These are phyloP conservation scores for Conopomorpha cramerella DNA, from an alignment of 1,140 invertebrate genomes.

Conservation along the genomic window DNA sequence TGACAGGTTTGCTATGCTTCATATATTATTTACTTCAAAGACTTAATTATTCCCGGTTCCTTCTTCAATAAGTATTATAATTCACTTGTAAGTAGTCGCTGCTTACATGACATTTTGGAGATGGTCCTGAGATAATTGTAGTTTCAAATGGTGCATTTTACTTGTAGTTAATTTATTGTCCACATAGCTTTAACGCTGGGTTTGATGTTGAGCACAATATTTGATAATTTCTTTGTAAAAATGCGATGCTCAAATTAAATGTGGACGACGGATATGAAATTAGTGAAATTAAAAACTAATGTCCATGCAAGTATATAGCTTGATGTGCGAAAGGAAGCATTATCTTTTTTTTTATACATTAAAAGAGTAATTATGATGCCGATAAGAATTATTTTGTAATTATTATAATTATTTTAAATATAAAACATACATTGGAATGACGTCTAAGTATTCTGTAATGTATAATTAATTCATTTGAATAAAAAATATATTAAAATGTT, in stretches of 20 bases:
- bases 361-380: conserved; percentile 37
- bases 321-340: conserved; percentile 31
- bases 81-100: not conserved
- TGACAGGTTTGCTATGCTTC: conserved; percentile 5
- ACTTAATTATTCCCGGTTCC: not conserved
- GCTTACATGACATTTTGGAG: conserved; percentile 15
- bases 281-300: conserved; percentile 22
- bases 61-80: not conserved
- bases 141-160: conserved; percentile 53
- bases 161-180: conserved; percentile 53
- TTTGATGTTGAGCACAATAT: conserved; percentile 45
- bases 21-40: not conserved
- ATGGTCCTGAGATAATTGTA: conserved; percentile 14
- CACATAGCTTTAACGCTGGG: conserved; percentile 47
- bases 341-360: conserved; percentile 31
- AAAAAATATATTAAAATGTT: conserved; percentile 62
- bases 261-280: conserved; percentile 14
- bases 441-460: conserved; percentile 51
- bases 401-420: conserved; percentile 52
- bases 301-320: conserved; percentile 29
- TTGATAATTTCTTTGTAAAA: conserved; percentile 34
- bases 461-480: conserved; percentile 58
- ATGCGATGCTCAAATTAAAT: conserved; percentile 36
- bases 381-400: conserved; percentile 55
- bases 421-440: conserved; percentile 46